Percentiles rank a stretch among this genome's conserved stretches.
Conservation (phyloP, 1,140 invertebrate genomes). For the Metopolophium dirhodum region DNA sequence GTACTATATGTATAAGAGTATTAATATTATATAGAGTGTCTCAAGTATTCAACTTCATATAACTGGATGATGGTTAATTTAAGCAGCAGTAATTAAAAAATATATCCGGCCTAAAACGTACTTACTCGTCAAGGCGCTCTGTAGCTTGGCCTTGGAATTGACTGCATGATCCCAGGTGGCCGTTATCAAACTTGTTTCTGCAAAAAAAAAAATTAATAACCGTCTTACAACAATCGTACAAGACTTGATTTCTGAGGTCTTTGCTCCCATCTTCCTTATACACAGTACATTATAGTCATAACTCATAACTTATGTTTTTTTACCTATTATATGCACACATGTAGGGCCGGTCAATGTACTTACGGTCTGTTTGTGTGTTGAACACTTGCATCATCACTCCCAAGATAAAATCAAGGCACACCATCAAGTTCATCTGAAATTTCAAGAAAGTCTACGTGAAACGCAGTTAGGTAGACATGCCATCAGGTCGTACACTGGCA, state of each 20-base stretch:
- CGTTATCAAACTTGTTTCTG: conserved; percentile 70
- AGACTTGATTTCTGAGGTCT: not conserved
- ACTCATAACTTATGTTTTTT: not conserved
- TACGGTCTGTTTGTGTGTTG: not conserved
- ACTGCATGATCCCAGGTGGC: conserved; percentile 85
- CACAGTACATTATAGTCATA: not conserved
- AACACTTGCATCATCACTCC: not conserved
- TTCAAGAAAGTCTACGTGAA: not conserved
- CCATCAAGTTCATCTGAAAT: conserved; percentile 38
- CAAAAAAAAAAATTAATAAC: not conserved
- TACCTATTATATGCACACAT: not conserved
- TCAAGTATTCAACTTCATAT: not conserved
- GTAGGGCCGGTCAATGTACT: not conserved
- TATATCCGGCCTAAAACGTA: not conserved
- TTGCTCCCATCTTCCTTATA: not conserved
- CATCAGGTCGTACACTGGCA: too few species aligned
- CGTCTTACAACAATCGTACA: not conserved
- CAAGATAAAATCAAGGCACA: conserved; percentile 5
- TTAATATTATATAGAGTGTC: too few species aligned
- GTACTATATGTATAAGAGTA: not conserved
- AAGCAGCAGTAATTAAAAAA: not conserved
- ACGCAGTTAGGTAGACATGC: not conserved
- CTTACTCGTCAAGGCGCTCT: conserved; percentile 69
- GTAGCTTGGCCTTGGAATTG: conserved; percentile 72
- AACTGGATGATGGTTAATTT: not conserved